Conservation (phyloP, 1,140 invertebrate genomes). For the Drosophila pruinosa region DNA sequence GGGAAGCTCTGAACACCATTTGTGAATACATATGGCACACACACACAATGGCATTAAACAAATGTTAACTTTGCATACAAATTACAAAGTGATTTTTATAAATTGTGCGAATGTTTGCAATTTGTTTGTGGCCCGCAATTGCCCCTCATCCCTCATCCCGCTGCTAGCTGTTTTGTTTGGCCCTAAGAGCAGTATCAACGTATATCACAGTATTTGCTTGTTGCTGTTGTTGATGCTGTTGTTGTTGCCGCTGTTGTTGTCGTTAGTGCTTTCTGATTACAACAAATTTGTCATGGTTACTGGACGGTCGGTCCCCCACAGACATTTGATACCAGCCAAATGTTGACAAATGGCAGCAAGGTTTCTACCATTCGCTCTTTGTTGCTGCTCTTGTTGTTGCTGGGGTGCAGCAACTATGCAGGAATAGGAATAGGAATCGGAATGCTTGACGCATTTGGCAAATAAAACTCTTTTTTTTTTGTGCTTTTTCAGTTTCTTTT, state of each 20-base stretch:
- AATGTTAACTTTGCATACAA: conserved; percentile 13
- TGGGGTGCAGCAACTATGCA: conserved; percentile 35
- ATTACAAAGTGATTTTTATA: conserved; percentile 30
- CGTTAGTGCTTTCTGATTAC: conserved; percentile 55
- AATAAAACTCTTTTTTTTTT: conserved; percentile 38
- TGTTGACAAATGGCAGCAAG: conserved; percentile 69
- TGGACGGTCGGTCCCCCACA: conserved; percentile 43
- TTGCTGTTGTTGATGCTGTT: conserved; percentile 3
- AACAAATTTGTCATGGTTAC: conserved; percentile 62
- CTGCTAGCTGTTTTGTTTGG: conserved; percentile 1
- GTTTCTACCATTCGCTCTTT: neutral
- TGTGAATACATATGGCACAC: neutral
- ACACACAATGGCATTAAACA: conserved; percentile 4
- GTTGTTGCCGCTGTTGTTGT: conserved; percentile 4
- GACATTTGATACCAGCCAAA: conserved; percentile 69
- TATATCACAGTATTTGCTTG: conserved; percentile 13
- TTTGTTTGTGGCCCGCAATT: neutral
- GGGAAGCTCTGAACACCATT: neutral
- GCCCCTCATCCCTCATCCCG: neutral
- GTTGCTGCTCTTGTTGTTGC: conserved; percentile 8
- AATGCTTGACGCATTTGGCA: conserved; percentile 60
- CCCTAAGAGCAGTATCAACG: conserved; percentile 10
- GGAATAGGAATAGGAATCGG: conserved; percentile 34
- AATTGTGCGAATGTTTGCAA: conserved; percentile 31
- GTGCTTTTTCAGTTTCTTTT: conserved; percentile 23